Conservation (phyloP, 92 coral and sea anemone species). For the Plumapathes pennacea region DNA sequence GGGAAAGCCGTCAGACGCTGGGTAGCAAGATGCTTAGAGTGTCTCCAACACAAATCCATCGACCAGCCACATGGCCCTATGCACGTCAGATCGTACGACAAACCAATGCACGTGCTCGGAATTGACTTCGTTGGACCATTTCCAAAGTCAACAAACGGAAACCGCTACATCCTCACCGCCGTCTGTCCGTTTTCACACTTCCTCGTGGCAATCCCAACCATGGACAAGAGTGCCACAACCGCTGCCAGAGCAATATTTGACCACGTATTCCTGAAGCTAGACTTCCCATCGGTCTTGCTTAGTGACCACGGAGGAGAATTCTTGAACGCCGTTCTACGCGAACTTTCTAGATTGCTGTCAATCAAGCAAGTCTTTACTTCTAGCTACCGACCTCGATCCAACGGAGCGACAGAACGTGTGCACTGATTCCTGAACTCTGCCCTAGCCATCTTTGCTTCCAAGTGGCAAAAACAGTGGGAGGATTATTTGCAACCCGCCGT, state of each 20-base stretch:
- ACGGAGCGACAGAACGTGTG: slow-evolving; percentile 50
- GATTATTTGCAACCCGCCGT: slow-evolving; percentile 8
- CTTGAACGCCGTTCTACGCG: slow-evolving; percentile 34
- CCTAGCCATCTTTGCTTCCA: slow-evolving; percentile 24
- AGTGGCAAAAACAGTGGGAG: slow-evolving; percentile 14
- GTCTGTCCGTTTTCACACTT: slow-evolving; percentile 15
- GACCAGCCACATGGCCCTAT: slow-evolving; percentile 23
- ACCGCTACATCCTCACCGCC: slow-evolving; percentile 9
- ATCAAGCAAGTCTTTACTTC: slow-evolving; percentile 41
- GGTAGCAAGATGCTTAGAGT: slow-evolving; percentile 27
- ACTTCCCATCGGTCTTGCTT: slow-evolving; percentile 32
- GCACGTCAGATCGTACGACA: slow-evolving; percentile 9
- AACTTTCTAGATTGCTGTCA: slow-evolving; percentile 13
- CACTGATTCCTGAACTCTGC: slow-evolving; percentile 44
- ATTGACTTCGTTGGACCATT: slow-evolving; percentile 40
- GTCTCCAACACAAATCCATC: slow-evolving; percentile 12
- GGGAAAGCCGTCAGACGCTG: slow-evolving; percentile 25
- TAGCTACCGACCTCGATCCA: slow-evolving; percentile 34
- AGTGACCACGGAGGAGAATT: slow-evolving; percentile 48
- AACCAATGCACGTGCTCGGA: slow-evolving; percentile 26
- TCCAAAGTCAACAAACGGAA: slow-evolving; percentile 5
- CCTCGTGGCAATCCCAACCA: slow-evolving; percentile 31
- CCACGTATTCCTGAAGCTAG: slow-evolving; percentile 18
- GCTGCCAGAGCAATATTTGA: slow-evolving; percentile 38
- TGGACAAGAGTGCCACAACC: slow-evolving; percentile 26